These are phyloP conservation scores for Drosophila demipolita DNA, from an alignment of 2,888 invertebrate species.

Conservation along the genomic window DNA sequence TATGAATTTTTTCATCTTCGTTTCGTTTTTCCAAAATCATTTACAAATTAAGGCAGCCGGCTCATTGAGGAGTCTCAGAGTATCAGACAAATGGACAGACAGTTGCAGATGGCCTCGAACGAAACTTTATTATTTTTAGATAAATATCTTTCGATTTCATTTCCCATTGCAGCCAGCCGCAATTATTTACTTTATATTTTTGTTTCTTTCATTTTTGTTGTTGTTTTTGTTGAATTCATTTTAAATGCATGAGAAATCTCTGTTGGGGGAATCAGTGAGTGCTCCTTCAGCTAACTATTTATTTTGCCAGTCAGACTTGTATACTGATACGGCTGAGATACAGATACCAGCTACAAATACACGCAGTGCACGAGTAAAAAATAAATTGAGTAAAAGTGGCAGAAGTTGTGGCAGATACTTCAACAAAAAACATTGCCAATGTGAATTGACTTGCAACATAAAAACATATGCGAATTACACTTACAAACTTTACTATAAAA, in stretches of 20 bases:
- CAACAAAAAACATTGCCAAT: background rate
- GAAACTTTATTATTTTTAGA: constrained; percentile 78
- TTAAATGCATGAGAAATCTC: constrained; percentile 64
- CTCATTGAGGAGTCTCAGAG: constrained; percentile 17
- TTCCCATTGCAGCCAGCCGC: constrained; percentile 47
- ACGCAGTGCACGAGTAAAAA: constrained; percentile 38
- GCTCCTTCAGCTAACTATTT: constrained; percentile 58
- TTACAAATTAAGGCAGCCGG: constrained; percentile 76
- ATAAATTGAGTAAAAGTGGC: constrained; percentile 67
- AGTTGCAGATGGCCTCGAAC: constrained; percentile 51
- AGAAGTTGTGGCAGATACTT: constrained; percentile 52
- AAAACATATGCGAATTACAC: background rate
- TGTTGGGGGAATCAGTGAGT: constrained; percentile 39
- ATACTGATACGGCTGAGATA: constrained; percentile 34
- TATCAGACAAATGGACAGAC: constrained; percentile 10
- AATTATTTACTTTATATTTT: constrained; percentile 73
- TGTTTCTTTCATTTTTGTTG: constrained; percentile 32
- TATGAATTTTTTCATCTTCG: constrained; percentile 8
- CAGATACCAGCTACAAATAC: constrained; percentile 14
- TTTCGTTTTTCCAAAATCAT: constrained; percentile 49
- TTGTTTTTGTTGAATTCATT: constrained; percentile 58
- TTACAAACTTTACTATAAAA: background rate
- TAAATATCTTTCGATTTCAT: constrained; percentile 79
- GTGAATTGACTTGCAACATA: background rate
- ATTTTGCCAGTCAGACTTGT: constrained; percentile 56